phyloP scores from a whole-genome alignment of 2,797 vertebrate genomes.

The Micropoecilia bifurca region DNA sequence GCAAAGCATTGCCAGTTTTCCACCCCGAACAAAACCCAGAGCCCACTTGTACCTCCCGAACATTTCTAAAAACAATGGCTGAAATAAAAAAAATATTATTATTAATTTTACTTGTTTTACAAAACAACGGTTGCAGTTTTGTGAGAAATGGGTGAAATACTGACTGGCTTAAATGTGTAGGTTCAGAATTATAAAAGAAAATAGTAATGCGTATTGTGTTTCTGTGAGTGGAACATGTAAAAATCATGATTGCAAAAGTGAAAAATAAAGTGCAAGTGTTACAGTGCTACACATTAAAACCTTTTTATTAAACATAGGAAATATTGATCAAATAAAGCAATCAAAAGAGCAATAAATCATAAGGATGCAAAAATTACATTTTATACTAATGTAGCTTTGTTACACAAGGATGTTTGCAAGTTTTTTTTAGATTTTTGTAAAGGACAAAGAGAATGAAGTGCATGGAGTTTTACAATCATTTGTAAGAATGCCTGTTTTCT shows the following conservation, averaged over 20 bases:
- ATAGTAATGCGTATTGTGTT: not conserved
- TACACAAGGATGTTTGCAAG: not conserved
- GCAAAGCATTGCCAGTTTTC: not conserved
- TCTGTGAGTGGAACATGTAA: not conserved
- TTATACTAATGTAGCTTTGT: not conserved
- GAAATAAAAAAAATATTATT: not conserved
- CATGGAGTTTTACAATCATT: conserved; percentile 30
- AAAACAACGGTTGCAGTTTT: not conserved
- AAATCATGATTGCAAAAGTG: not conserved
- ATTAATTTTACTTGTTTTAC: too few relatives aligned
- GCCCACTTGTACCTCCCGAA: not conserved
- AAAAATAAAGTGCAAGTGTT: not conserved
- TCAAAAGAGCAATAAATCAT: not conserved
- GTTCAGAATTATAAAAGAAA: not conserved
- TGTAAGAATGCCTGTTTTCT: conserved; percentile 30
- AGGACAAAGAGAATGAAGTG: conserved; percentile 40
- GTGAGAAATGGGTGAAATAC: not conserved
- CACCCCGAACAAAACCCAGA: not conserved
- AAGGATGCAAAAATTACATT: not conserved
- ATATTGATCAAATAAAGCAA: not conserved
- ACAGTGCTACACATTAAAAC: not conserved
- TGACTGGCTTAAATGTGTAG: not conserved
- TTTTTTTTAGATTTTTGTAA: not conserved
- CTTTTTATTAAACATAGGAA: not conserved
- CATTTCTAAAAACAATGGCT: not conserved